Conservation (phyloP, 2,113 vertebrate genomes). For the Grallaria varia region DNA sequence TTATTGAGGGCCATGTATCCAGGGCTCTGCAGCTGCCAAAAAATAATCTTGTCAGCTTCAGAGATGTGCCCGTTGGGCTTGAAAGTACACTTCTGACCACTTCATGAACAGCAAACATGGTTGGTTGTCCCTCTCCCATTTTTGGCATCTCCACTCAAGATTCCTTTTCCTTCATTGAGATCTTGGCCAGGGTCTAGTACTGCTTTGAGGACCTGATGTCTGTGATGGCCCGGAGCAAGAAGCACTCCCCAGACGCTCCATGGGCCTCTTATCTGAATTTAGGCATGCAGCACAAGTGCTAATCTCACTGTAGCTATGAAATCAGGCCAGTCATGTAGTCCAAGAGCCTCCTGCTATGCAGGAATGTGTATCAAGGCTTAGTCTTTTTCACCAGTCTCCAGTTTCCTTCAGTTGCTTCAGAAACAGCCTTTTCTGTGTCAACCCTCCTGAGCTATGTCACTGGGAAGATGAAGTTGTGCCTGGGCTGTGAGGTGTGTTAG, state of each 20-base stretch:
- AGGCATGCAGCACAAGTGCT: neutral
- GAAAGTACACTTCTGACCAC: neutral
- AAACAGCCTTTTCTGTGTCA: neutral
- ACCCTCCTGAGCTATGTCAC: neutral
- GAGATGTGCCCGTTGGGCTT: neutral
- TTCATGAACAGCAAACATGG: fast-evolving
- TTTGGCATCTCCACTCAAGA: neutral
- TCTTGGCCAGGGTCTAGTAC: neutral
- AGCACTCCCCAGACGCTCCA: neutral
- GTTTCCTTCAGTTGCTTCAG: neutral
- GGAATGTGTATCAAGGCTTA: neutral
- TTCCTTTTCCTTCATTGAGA: neutral
- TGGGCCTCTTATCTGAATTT: neutral
- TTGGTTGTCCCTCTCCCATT: neutral
- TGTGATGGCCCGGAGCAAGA: neutral
- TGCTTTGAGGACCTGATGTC: neutral
- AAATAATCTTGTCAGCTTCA: neutral
- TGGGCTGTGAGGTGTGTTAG: fast-evolving
- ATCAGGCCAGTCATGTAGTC: neutral
- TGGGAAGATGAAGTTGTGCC: neutral
- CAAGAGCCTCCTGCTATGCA: neutral
- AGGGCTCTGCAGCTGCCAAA: neutral
- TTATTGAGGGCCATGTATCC: neutral
- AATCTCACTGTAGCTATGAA: neutral
- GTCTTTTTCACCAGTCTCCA: neutral